Base-by-base conservation (phyloP, 2,797 vertebrate genomes). In the Dermochelys coriacea region DNA sequence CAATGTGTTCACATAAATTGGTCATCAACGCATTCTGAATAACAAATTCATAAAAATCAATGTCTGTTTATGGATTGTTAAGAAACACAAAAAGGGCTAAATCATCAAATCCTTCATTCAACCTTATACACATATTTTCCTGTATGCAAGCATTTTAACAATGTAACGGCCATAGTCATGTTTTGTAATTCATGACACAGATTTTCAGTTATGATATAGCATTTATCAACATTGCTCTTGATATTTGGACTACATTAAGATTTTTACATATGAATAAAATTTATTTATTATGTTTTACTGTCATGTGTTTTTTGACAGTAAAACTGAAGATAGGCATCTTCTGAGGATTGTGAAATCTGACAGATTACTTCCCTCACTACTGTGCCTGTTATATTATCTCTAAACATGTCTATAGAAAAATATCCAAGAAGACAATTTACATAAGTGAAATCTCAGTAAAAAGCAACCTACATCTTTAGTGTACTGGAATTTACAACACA, bases 71-170 rank as follows among this genome's bases (percentile, higher is more conserved):
- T 82, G 93, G 55, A 23, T 55, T 80, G 31, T 55, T 74, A 27
- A 41, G 80, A 86, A 96, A 86, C 14, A 90, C 71, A 79, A 82
- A 85, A 87, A 80, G 94, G 31, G 49, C 68, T 82, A 79, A 94
- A 91, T 14, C 19, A 87, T 88, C 34, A 83, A 89, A 59, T 92
- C 51, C 45, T 79, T 25, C 57, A 74, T 86, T 75, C 75, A 80
- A 90, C 59, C 96, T 80, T 82, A 88, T 86, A 85, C 86, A 86
- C 47, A 80, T 91, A 80, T 86, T 79, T 88, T 90, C 80, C 21
- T 7, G 25, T 45, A 74, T 95, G 84, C 87, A 92, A 95, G 95
- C 78, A 93, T 93, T 94, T 95, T 94, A 95, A 95, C 81, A 91
- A 84, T 89, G 91, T 93, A 79, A 87, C 95, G 80, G 51, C 94